Conservation (phyloP, 1,140 invertebrate genomes). For the Bactericera cockerelli region DNA sequence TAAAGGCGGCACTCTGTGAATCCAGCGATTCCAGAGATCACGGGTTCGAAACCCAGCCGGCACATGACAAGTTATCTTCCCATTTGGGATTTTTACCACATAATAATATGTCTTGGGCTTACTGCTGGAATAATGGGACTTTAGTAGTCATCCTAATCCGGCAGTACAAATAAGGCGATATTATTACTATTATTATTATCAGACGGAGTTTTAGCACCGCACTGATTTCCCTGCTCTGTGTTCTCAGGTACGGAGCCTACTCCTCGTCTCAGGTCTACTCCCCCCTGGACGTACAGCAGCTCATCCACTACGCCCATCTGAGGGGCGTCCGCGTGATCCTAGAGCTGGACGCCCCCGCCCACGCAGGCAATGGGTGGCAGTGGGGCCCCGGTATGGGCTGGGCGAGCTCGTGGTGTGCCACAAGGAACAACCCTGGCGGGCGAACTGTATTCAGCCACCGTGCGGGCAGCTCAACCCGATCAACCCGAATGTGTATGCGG, state of each 20-base stretch:
- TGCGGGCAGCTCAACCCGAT: slow-evolving; percentile 71
- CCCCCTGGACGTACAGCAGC: slow-evolving; percentile 42
- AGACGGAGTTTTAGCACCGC: too few relatives aligned
- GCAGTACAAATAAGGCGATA: too few relatives aligned
- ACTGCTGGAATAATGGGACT: too few relatives aligned
- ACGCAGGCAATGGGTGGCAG: slow-evolving; percentile 66
- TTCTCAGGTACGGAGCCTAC: slow-evolving; percentile 62
- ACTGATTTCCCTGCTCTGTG: too few relatives aligned
- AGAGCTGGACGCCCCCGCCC: slow-evolving; percentile 71
- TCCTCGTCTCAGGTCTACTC: slow-evolving; percentile 49
- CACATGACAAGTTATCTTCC: too few relatives aligned
- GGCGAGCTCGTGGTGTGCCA: slow-evolving; percentile 54
- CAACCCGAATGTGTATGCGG: slow-evolving; percentile 52
- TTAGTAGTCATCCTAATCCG: too few relatives aligned
- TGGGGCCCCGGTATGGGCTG: slow-evolving; percentile 49
- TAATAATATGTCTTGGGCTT: too few relatives aligned
- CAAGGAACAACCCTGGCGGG: slow-evolving; percentile 53
- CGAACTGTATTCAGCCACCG: slow-evolving; percentile 62
- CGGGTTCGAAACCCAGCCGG: too few relatives aligned
- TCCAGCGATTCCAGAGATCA: too few relatives aligned
- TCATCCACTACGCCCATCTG: slow-evolving; percentile 50
- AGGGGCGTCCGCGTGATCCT: slow-evolving; percentile 59
- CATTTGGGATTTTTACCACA: too few relatives aligned
- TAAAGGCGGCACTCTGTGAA: too few relatives aligned
- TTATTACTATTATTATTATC: too few relatives aligned